phyloP scores from a whole-genome alignment of 2,888 invertebrate species.

The Eledone cirrhosa region DNA sequence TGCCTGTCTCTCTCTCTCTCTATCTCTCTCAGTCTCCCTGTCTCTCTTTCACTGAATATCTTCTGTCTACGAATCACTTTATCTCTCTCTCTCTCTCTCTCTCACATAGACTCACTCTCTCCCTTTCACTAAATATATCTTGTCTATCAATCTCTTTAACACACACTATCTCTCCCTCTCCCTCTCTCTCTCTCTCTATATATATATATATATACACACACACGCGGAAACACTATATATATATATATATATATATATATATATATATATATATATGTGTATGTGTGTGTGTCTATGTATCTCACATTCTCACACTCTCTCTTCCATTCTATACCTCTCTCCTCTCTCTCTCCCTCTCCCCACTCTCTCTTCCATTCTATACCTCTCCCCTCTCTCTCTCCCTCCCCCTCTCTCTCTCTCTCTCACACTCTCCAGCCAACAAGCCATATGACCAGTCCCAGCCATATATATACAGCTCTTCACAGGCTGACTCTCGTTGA shows the following conservation, averaged over 20 bases:
- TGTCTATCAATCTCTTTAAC: too few relatives aligned
- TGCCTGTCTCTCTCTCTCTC: not conserved
- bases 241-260: not conserved
- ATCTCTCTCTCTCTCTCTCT: too few relatives aligned
- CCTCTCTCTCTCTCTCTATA: too few relatives aligned
- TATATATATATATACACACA: too few relatives aligned
- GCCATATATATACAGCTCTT: too few relatives aligned
- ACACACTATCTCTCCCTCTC: too few relatives aligned
- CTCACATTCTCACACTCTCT: too few relatives aligned
- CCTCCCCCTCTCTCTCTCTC: not conserved
- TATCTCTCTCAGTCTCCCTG: not conserved
- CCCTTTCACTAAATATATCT: not conserved
- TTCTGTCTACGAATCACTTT: too few relatives aligned
- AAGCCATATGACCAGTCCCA: too few relatives aligned
- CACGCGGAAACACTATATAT: too few relatives aligned
- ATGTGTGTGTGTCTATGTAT: not conserved
- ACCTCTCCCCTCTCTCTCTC: not conserved
- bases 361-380: not conserved
- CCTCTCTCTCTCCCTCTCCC: not conserved
- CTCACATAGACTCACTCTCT: too few relatives aligned
- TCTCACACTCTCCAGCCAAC: not conserved
- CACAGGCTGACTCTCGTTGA: too few relatives aligned
- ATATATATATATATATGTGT: not conserved
- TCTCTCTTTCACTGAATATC: not conserved
- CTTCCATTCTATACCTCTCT: not conserved